Conservation (phyloP, 2,113 vertebrate species). For the Clarias macrocephalus region DNA sequence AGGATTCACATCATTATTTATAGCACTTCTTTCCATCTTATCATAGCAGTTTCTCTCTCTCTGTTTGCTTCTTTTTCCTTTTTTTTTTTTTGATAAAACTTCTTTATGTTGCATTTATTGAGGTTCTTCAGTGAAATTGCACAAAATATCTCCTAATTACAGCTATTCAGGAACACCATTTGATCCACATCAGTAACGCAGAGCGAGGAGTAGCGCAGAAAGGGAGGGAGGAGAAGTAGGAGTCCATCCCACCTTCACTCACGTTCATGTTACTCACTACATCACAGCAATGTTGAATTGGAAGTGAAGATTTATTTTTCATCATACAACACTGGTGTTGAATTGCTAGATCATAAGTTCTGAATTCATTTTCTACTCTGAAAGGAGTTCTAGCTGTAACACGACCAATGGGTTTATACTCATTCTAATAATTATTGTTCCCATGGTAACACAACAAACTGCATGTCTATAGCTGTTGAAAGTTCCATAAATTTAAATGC, state of each 20-base stretch:
- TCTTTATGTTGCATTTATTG: neutral
- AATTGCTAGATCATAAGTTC: neutral
- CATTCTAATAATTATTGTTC: neutral
- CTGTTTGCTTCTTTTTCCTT: neutral
- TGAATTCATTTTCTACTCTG: neutral
- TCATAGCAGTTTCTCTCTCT: neutral
- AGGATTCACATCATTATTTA: neutral
- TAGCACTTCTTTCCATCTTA: neutral
- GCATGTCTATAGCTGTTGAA: neutral
- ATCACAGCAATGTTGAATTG: neutral
- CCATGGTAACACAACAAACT: neutral
- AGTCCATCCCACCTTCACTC: neutral
- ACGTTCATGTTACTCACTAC: neutral
- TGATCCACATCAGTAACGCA: neutral
- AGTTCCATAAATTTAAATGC: neutral
- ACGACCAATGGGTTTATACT: neutral
- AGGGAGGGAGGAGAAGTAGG: neutral
- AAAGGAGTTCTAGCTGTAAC: neutral
- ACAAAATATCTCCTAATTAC: slow-evolving; percentile 30
- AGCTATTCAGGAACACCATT: slow-evolving; percentile 17
- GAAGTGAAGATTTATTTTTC: neutral
- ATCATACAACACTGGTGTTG: neutral
- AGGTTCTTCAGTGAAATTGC: neutral
- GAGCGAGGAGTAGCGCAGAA: neutral
- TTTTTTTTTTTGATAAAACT: neutral